Conservation (phyloP, 1,140 invertebrate genomes). For the honey bee (Apis mellifera) region Amel_HAv3.1 CM009939.2:11852001-11852500, state of each 20-base stretch:
- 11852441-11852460: constrained; percentile 77
- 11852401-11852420: constrained; percentile 81
- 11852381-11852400: constrained; percentile 91
- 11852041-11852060: constrained; percentile 79
- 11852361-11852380: constrained; percentile 93
- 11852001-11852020: constrained; percentile 53
- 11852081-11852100: constrained; percentile 75
- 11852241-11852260: constrained; percentile 48
- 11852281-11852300: constrained; percentile 82
- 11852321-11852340: constrained; percentile 98
- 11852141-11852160: constrained; percentile 60
- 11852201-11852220: constrained; percentile 59
- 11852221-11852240: constrained; percentile 63
- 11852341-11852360: constrained; percentile 93
- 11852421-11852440: constrained; percentile 76
- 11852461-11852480: constrained; percentile 76
- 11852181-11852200: constrained; percentile 61
- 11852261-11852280: constrained; percentile 76
- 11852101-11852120: constrained; percentile 81
- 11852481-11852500: constrained; percentile 65
- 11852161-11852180: constrained; percentile 66
- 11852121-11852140: constrained; percentile 72
- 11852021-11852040: constrained; percentile 73
- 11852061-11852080: constrained; percentile 76
- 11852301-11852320: constrained; percentile 81